Conservation (phyloP, 2,888 invertebrate genomes). For the Rotaria magnacalcarata region DNA sequence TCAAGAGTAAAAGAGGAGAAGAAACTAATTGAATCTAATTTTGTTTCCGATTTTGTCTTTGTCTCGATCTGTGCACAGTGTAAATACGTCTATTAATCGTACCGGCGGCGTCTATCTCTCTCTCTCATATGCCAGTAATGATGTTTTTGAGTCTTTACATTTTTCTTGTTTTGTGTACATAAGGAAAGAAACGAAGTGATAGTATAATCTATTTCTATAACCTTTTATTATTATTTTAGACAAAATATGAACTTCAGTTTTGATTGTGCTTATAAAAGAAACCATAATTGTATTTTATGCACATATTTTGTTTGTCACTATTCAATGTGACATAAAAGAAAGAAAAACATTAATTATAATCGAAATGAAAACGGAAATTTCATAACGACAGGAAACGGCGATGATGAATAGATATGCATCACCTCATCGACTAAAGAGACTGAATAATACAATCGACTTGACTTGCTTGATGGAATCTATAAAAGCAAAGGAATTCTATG, state of each 20-base stretch:
- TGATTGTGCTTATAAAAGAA: background rate
- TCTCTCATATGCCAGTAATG: background rate
- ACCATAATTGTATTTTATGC: background rate
- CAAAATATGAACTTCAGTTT: background rate
- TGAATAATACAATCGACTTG: background rate
- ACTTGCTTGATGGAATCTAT: background rate
- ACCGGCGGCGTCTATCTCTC: background rate
- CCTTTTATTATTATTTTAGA: background rate
- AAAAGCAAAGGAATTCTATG: background rate
- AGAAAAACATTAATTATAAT: background rate
- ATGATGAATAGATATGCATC: background rate
- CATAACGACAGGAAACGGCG: background rate
- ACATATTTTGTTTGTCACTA: background rate
- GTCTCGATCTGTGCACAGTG: background rate
- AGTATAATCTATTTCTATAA: background rate
- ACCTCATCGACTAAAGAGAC: background rate
- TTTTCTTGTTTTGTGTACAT: background rate
- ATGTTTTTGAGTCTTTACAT: background rate
- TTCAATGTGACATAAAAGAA: background rate
- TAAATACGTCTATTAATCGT: conserved; percentile 11
- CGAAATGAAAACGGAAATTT: conserved; percentile 3
- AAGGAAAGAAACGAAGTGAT: background rate
- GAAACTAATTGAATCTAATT: background rate
- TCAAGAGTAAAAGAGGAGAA: background rate
- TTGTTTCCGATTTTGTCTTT: background rate